Base-by-base conservation (phyloP, 2,797 vertebrate genomes). In the Propithecus perrieri region DNA sequence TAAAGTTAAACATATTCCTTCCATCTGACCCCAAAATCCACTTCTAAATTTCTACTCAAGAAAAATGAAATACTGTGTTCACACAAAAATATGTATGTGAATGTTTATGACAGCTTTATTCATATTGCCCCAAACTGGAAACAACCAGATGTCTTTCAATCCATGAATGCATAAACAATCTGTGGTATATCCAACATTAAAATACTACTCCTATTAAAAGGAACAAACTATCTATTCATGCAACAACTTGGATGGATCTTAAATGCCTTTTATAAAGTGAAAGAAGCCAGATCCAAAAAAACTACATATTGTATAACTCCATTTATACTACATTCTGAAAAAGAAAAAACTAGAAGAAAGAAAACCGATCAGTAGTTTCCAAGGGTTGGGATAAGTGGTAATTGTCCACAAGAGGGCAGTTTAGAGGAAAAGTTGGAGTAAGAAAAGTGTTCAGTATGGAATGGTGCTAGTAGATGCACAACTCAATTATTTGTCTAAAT, bases 81-180 rank as follows among this genome's bases (percentile, higher is more conserved):
- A 89, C 33, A 69, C 46, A 46, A 89, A 91, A 89, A 14, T n/a
- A 15, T 75, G 5, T 72, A 50, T 33, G 15, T 65, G 67, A 89
- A 67, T 91, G 35, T 74, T 94, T 86, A 78, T 38, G 5, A 28
- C 7, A 95, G 13, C 24, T 92, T 92, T 86, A 86, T 41, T 88
- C 38, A 20, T 41, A 76, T 48, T 89, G 15, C 14, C 18, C 28
- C 3, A 79, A 89, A 20, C 15, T 59, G n/a, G 10, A 89, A 97
- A 46, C 3, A 28, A n/a, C 8, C 79, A 93, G 53, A 72, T 93
- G 28, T 63, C 79, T 96, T 72, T 79, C 59, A 59, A 24, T 0
- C 10, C 43, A 61, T 13, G 4, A 81, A 63, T 41, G 41, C 12
- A 84, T 74, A 85, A 93, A 91, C 18, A 85, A 53, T 74, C 38